phyloP scores from a whole-genome alignment of 2,888 invertebrate species.

The Cryptocheilus praepositus region DNA sequence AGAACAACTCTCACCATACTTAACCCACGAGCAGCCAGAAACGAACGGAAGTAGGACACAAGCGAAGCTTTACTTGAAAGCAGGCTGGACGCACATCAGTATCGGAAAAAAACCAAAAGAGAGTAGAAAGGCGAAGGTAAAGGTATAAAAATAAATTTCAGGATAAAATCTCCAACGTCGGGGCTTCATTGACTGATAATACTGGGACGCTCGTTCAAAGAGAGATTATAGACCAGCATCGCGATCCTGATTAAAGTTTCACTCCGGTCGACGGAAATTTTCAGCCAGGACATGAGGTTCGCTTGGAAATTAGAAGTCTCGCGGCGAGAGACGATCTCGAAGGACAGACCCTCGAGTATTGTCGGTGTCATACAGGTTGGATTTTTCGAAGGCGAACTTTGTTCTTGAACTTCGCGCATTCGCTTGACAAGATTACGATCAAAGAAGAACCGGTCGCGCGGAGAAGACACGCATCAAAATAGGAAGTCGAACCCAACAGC shows the following conservation, averaged over 20 bases:
- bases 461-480: too few species aligned
- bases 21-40: not conserved
- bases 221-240: conserved; percentile 9
- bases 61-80: not conserved
- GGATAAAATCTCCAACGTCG: not conserved
- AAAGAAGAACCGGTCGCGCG: too few species aligned
- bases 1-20: not conserved
- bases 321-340: not conserved
- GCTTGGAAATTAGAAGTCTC: conserved; percentile 12
- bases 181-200: conserved; percentile 15
- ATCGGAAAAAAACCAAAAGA: not conserved
- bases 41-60: not conserved
- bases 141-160: not conserved
- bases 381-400: too few species aligned
- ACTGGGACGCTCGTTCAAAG: too few species aligned
- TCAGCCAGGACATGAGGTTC: conserved; percentile 3
- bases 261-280: conserved; percentile 6
- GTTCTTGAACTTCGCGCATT: too few species aligned
- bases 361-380: too few species aligned
- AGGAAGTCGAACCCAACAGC: too few species aligned
- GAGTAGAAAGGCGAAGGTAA: not conserved
- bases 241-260: conserved; percentile 12
- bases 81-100: not conserved
- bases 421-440: too few species aligned
- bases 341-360: too few species aligned